phyloP scores from a whole-genome alignment of 1,140 invertebrate species.

The Arion vulgaris region DNA sequence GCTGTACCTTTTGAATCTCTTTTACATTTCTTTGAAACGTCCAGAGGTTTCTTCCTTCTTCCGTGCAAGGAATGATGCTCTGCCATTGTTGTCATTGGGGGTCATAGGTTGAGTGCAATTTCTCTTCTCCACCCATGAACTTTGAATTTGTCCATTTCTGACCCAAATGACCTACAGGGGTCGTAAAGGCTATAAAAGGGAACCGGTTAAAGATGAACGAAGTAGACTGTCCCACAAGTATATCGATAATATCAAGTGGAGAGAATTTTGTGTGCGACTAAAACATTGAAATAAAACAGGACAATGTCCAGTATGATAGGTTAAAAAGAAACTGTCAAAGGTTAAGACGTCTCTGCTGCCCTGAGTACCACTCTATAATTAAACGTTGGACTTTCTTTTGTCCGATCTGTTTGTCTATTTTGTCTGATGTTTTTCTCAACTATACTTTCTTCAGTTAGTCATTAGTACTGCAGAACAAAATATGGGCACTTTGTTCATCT shows the following conservation, averaged over 20 bases:
- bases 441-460: neutral
- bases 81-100: neutral
- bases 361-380: neutral
- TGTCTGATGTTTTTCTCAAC: neutral
- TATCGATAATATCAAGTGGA: neutral
- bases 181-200: neutral
- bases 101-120: neutral
- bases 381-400: neutral
- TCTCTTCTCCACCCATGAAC: neutral
- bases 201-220: neutral
- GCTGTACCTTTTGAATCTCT: neutral
- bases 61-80: neutral
- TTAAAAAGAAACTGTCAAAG: neutral
- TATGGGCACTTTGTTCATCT: too few relatives aligned
- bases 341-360: neutral
- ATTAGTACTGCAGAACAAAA: neutral
- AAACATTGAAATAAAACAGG: neutral
- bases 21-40: neutral
- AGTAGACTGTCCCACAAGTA: neutral
- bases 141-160: slow-evolving; percentile 1
- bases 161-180: neutral
- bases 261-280: neutral
- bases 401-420: neutral
- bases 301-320: neutral
- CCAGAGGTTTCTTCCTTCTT: neutral